phyloP scores from a whole-genome alignment of 1,140 invertebrate species.

The Drosophila mojavensis region DNA sequence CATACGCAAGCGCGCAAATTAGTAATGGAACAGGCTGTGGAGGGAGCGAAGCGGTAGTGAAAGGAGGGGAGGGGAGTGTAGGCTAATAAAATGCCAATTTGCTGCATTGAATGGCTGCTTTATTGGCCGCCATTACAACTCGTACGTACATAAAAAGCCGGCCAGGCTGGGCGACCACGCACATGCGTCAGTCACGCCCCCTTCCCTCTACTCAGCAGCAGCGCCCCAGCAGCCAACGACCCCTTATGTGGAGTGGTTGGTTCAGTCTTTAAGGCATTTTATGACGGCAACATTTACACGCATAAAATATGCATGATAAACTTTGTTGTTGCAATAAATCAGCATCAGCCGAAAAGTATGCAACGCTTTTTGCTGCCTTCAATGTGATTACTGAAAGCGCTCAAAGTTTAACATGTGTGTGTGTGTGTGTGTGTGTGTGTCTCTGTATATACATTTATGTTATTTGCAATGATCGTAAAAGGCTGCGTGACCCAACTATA shows the following conservation, averaged over 20 bases:
- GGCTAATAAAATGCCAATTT: constrained; percentile 82
- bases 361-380: constrained; percentile 46
- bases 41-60: not conserved
- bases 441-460: constrained; percentile 41
- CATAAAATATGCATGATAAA: constrained; percentile 84
- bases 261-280: constrained; percentile 66
- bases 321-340: constrained; percentile 82
- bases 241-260: not conserved
- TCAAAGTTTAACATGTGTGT: constrained; percentile 57
- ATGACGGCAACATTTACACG: constrained; percentile 83
- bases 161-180: constrained; percentile 45
- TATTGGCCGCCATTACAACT: constrained; percentile 80
- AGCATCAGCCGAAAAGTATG: constrained; percentile 60
- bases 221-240: not conserved
- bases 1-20: constrained; percentile 71
- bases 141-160: constrained; percentile 72
- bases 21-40: constrained; percentile 14
- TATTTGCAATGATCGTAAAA: constrained; percentile 53
- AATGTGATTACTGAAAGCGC: constrained; percentile 75
- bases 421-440: constrained; percentile 3
- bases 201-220: no score
- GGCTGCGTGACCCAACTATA: constrained; percentile 65
- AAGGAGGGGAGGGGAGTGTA: constrained; percentile 2
- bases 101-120: constrained; percentile 77
- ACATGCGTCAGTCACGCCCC: constrained; percentile 19